Evolutionary conservation across 2,888 invertebrate species (phyloP).

Genomic region (Zaprionus bogoriensis): DNA sequence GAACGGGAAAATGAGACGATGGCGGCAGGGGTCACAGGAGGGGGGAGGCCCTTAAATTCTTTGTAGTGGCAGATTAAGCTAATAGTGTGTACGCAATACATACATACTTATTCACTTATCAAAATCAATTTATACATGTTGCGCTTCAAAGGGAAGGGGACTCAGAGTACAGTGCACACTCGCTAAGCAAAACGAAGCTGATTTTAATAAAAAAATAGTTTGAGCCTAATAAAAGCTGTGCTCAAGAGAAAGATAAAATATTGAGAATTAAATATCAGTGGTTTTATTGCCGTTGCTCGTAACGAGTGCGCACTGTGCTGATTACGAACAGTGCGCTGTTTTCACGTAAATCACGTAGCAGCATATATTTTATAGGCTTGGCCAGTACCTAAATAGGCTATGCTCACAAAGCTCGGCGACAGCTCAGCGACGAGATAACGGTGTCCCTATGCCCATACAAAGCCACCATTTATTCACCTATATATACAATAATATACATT

Average conservation of each 20-base stretch:
- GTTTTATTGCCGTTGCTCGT: too few species aligned
- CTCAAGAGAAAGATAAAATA: too few species aligned
- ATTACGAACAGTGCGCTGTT: constrained; percentile 17
- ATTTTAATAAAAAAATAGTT: too few species aligned
- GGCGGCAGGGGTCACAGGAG: background rate
- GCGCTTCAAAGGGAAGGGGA: background rate
- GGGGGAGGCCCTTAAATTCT: constrained; percentile 23
- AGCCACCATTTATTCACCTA: background rate
- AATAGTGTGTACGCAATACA: constrained; percentile 23
- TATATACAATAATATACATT: background rate
- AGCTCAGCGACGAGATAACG: constrained; percentile 34
- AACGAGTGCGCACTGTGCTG: constrained; percentile 1
- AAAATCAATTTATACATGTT: constrained; percentile 29
- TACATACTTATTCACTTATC: constrained; percentile 20
- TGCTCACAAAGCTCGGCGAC: constrained; percentile 15
- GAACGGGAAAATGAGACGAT: background rate
- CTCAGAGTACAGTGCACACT: background rate
- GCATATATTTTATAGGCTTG: constrained; percentile 25
- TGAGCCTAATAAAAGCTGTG: too few species aligned
- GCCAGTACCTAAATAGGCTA: constrained; percentile 33
- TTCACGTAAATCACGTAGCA: constrained; percentile 29
- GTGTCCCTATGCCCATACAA: constrained; percentile 10
- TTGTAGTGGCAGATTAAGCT: constrained; percentile 38
- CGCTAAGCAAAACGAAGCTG: background rate
- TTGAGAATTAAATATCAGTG: too few species aligned